A percentile compares a stretch with the other conserved stretches of the same genome.
These are phyloP conservation scores for Halocaridina rubra DNA, from an alignment of 2,888 invertebrate genomes.

Conservation along the genomic window DNA sequence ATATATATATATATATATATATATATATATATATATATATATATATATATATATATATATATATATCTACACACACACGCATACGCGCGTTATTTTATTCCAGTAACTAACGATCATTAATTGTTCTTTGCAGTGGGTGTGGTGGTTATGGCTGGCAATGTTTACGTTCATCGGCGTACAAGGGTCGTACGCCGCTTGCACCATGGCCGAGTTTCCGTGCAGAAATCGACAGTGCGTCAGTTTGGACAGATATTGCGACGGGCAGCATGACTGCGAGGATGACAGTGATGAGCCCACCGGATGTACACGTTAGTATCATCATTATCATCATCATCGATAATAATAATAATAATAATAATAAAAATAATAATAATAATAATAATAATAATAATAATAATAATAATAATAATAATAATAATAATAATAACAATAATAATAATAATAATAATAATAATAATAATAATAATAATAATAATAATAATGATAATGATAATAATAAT, in stretches of 20 bases:
- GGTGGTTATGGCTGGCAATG: slow-evolving; percentile 20
- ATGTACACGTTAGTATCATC: slow-evolving; percentile 52
- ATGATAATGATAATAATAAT: not conserved
- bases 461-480: not conserved
- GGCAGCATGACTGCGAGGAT: slow-evolving; percentile 52
- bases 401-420: not conserved
- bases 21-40: slow-evolving; percentile 2
- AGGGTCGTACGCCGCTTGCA: slow-evolving; percentile 39
- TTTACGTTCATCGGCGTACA: slow-evolving; percentile 31
- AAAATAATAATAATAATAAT: not conserved
- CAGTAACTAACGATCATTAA: not conserved
- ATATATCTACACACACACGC: not conserved
- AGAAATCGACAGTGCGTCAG: slow-evolving; percentile 55
- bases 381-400: not conserved
- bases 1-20: slow-evolving; percentile 35
- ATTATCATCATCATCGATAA: not conserved
- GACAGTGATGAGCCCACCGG: slow-evolving; percentile 55
- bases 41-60: slow-evolving; percentile 7
- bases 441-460: not conserved
- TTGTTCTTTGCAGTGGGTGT: slow-evolving; percentile 4
- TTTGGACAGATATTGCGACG: slow-evolving; percentile 54
- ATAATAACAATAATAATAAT: not conserved
- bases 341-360: not conserved
- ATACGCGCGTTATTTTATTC: not conserved
- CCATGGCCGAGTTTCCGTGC: slow-evolving; percentile 59